Percentiles rank a stretch among this genome's conserved stretches.
Evolutionary conservation across 2,888 invertebrate species (phyloP).

Genomic region (Spodoptera exigua): DNA sequence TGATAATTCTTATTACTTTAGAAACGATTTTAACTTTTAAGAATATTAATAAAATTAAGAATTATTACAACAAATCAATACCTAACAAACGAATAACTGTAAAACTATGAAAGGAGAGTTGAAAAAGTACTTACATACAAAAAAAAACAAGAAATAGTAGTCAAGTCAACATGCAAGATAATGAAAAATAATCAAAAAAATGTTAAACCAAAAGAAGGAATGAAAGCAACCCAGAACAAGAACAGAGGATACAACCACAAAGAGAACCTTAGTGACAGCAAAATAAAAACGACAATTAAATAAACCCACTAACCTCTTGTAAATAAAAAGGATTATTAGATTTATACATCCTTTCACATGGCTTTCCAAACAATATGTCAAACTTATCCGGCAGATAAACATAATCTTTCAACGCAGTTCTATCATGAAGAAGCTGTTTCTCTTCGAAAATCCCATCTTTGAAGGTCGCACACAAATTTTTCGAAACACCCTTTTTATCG

Average conservation of each 20-base stretch:
- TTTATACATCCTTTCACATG: conserved; percentile 51
- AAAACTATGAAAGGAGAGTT: no score
- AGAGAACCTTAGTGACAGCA: conserved; percentile 1
- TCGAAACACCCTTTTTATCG: background rate
- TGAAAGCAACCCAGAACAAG: background rate
- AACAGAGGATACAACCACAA: background rate
- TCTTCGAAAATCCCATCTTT: conserved; percentile 32
- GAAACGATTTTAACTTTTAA: no score
- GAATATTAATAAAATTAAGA: no score
- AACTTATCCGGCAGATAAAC: conserved; percentile 49
- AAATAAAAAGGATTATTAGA: conserved; percentile 48
- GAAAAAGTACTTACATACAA: no score
- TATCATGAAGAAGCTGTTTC: conserved; percentile 49
- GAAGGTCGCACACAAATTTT: conserved; percentile 32
- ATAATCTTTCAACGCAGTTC: conserved; percentile 15
- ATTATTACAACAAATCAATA: no score
- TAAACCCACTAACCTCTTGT: conserved; percentile 59
- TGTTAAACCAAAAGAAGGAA: no score
- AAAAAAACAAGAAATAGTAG: no score
- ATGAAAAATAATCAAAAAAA: no score
- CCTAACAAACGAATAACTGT: no score
- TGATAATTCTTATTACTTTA: no score
- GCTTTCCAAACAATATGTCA: conserved; percentile 53
- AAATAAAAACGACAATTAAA: conserved; percentile 11
- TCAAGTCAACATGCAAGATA: no score